A percentile compares a stretch with the other conserved stretches of the same genome.
Conservation (phyloP, 2,888 invertebrate genomes). For the Balanococcus diminutus region DNA sequence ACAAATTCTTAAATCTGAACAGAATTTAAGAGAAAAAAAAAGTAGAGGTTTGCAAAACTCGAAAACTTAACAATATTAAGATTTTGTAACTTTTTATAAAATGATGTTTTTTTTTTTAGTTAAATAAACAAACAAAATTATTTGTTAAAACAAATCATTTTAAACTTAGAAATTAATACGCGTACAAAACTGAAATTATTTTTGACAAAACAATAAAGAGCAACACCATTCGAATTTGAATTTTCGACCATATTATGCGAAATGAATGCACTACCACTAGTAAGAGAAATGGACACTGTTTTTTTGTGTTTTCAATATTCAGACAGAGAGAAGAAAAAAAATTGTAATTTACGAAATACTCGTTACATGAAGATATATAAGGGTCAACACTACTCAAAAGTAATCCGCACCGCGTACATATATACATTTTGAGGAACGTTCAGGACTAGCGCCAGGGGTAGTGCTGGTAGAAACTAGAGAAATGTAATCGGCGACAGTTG, state of each 20-base stretch:
- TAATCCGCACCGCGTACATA: constrained; percentile 28
- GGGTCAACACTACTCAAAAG: constrained; percentile 6
- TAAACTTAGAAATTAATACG: constrained; percentile 39
- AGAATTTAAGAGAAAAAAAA: constrained; percentile 32
- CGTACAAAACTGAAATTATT: constrained; percentile 39
- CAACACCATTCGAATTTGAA: neutral
- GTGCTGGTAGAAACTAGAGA: constrained; percentile 50
- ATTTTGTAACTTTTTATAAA: constrained; percentile 41
- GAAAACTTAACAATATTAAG: constrained; percentile 49
- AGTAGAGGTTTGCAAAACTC: neutral
- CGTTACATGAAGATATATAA: neutral
- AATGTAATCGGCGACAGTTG: neutral
- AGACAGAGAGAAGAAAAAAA: neutral
- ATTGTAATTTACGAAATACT: neutral
- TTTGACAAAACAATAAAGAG: constrained; percentile 15
- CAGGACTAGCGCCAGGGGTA: constrained; percentile 52
- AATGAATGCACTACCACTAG: constrained; percentile 38
- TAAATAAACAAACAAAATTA: constrained; percentile 40
- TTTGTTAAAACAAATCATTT: constrained; percentile 45
- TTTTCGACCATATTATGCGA: constrained; percentile 31
- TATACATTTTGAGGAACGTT: constrained; percentile 49
- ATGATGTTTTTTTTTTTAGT: constrained; percentile 12
- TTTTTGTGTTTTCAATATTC: neutral
- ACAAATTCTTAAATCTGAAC: constrained; percentile 48
- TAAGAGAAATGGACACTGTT: neutral